Base-by-base conservation (phyloP, 2,888 invertebrate genomes). In the Drosophila bunnanda region DNA sequence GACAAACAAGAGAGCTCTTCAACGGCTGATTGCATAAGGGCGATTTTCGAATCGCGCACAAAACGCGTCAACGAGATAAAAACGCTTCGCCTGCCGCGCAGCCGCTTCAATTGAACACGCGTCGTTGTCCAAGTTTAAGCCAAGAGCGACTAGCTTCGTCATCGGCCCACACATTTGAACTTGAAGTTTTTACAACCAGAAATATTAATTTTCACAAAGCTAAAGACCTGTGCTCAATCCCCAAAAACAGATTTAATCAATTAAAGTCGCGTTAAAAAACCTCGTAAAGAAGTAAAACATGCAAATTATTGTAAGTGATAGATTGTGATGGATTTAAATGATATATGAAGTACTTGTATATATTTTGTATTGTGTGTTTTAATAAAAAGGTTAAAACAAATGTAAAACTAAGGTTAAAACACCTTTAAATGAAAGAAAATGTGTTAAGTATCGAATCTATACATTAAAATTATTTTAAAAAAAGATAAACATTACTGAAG, bases 11-110 rank as follows among this genome's bases (percentile, higher is more conserved):
- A 82, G 46, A 82, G 46, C 58, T 64, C 67, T 58, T 53, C 57
- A 65, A 67, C 58, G 72, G 52, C 70, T 73, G 74, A 88, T 84
- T 87, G 84, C 90, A 90, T 89, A 90, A 90, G 88, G 82, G 88
- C 75, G 41, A 72, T 46, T 22, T 50, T 32, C 20, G 53, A 59
- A 46, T 66, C 76, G 22, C 65, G 30, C 34, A 64, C 28, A 77
- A 77, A 80, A 68, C 55, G 64, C 64, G 64, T 57, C 75, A 58
- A 44, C 1, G 60, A 71, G 77, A 89, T 83, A 89, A 81, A 89
- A 81, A 79, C 57, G 68, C 62, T 67, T 80, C 53, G 68, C 61
- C 64, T 17, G 44, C 5, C 77, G 50, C 53, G 77, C 77, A 70
- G 76, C 46, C 48, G 77, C 68, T 89, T 90, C 82, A 89, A 88